Percentiles rank a stretch among this genome's conserved stretches.
phyloP scores from a whole-genome alignment of 23 tunicate genomes.

The Diplosoma virens region DNA sequence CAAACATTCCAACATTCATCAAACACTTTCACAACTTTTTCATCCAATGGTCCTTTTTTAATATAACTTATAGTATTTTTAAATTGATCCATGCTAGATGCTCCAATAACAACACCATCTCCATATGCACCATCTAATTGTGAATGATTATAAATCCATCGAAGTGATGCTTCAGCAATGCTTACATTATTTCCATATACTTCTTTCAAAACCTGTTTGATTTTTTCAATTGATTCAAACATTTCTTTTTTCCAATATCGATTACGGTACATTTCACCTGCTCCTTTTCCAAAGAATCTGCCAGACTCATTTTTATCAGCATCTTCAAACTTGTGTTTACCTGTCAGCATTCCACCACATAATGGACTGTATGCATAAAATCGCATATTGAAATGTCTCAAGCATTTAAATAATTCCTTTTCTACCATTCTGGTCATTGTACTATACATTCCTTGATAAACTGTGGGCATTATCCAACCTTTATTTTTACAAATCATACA shows the following conservation, averaged over 20 bases:
- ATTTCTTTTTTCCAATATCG: constrained; percentile 72
- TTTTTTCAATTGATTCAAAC: constrained; percentile 65
- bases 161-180: constrained; percentile 70
- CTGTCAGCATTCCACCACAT: constrained; percentile 88
- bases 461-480: constrained; percentile 78
- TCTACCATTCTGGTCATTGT: constrained; percentile 78
- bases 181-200: constrained; percentile 61
- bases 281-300: constrained; percentile 67
- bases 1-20: constrained; percentile 49
- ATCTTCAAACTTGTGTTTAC: constrained; percentile 90
- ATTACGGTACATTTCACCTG: constrained; percentile 47
- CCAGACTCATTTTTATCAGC: constrained; percentile 62
- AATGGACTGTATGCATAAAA: constrained; percentile 90
- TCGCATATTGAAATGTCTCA: constrained; percentile 56
- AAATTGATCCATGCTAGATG: constrained; percentile 52
- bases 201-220: constrained; percentile 24
- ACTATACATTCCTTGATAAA: constrained; percentile 96
- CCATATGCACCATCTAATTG: constrained; percentile 51
- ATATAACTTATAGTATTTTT: constrained; percentile 44
- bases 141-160: constrained; percentile 94
- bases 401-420: constrained; percentile 80
- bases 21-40: constrained; percentile 49
- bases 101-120: constrained; percentile 88
- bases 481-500: constrained; percentile 69
- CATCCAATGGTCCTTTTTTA: constrained; percentile 57